Conservation (phyloP, 1,140 invertebrate species). For the Wasmannia auropunctata region DNA sequence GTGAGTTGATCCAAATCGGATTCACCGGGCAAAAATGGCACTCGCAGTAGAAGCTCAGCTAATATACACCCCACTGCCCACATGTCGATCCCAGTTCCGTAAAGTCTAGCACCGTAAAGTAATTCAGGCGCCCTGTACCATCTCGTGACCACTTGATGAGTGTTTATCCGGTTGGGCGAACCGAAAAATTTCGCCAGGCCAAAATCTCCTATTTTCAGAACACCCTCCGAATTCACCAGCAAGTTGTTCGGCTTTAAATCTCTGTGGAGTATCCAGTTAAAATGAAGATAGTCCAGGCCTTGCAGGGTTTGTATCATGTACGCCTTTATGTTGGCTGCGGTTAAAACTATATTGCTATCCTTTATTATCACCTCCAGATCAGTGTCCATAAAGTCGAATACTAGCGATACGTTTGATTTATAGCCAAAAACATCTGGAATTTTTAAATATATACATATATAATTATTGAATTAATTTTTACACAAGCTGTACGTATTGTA, state of each 20-base stretch:
- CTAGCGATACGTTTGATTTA: conserved; percentile 98
- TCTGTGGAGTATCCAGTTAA: conserved; percentile 98
- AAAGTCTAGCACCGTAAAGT: conserved; percentile 97
- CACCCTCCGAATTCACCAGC: conserved; percentile 95
- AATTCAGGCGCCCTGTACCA: conserved; percentile 98
- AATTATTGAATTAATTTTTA: conserved; percentile 26
- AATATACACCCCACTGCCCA: conserved; percentile 99
- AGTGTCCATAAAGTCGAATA: conserved; percentile 99
- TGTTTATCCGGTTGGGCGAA: conserved; percentile 98
- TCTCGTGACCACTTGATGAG: conserved; percentile 99
- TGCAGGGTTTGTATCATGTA: conserved; percentile 98
- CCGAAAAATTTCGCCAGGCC: conserved; percentile 98
- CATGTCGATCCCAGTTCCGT: conserved; percentile 98
- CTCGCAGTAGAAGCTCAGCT: conserved; percentile 96
- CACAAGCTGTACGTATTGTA: not conserved
- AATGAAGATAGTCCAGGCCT: conserved; percentile 98
- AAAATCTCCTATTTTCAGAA: conserved; percentile 99
- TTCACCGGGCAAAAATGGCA: conserved; percentile 98
- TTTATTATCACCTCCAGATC: conserved; percentile 98
- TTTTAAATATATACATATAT: conserved; percentile 20
- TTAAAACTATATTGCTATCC: conserved; percentile 94
- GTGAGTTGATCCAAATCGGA: conserved; percentile 98
- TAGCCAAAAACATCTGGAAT: conserved; percentile 97
- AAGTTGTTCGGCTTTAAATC: conserved; percentile 99
- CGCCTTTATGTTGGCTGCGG: conserved; percentile 97